These are phyloP conservation scores for Callopanchax toddi DNA, from an alignment of 2,113 vertebrate species.

Conservation along the genomic window DNA sequence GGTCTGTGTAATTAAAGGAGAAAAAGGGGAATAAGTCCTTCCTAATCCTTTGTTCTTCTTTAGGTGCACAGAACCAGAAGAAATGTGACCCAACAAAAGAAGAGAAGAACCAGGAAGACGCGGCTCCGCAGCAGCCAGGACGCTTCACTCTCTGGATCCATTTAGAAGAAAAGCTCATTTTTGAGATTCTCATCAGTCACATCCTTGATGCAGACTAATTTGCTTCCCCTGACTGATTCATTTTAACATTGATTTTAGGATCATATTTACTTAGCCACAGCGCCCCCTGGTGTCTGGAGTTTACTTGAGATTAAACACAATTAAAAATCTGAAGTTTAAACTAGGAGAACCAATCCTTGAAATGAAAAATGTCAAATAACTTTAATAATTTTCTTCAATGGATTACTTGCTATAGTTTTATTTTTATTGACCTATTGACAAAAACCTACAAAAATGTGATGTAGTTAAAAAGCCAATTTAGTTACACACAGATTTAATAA, in stretches of 20 bases:
- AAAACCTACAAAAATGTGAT: too few species aligned
- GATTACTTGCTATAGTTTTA: too few species aligned
- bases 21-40: slow-evolving; percentile 63
- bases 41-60: slow-evolving; percentile 74
- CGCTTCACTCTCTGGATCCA: background rate
- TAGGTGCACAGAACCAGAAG: slow-evolving; percentile 68
- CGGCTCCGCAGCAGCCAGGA: slow-evolving; percentile 29
- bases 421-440: too few species aligned
- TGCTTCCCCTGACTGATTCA: slow-evolving; percentile 5
- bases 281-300: slow-evolving; percentile 55
- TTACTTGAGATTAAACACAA: background rate
- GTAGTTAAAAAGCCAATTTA: background rate
- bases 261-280: slow-evolving; percentile 4
- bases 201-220: background rate
- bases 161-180: slow-evolving; percentile 11
- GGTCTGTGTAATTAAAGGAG: slow-evolving; percentile 66
- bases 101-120: slow-evolving; percentile 59
- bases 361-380: background rate
- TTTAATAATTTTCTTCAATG: too few species aligned
- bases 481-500: background rate
- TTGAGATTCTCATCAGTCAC: background rate
- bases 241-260: slow-evolving; percentile 7
- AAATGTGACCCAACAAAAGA: slow-evolving; percentile 59
- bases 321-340: background rate
- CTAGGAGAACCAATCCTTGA: background rate